These are phyloP conservation scores for Thamnophis elegans DNA, from an alignment of 2,797 vertebrate genomes.

Conservation along the genomic window DNA sequence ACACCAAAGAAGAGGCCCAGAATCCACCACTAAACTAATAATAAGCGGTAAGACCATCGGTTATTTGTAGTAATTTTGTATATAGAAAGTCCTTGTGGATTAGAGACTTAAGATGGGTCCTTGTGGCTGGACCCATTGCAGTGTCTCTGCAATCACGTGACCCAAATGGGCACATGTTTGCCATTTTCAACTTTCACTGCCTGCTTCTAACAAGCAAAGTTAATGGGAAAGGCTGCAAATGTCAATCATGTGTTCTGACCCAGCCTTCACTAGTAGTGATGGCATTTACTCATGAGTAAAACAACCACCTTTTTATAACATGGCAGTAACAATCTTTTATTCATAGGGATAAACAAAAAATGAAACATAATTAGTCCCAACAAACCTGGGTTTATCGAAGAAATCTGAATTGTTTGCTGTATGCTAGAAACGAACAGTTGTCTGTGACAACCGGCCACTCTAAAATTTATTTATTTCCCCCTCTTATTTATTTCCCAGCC, in stretches of 20 bases:
- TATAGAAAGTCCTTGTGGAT: background rate
- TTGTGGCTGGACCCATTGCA: background rate
- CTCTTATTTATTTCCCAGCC: too few species aligned
- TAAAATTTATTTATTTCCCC: too few species aligned
- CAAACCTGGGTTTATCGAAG: too few species aligned
- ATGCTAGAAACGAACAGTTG: too few species aligned
- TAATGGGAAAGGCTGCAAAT: background rate
- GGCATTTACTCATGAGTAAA: too few species aligned
- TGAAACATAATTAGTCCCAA: too few species aligned
- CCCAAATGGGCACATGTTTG: background rate
- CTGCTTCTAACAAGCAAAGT: background rate
- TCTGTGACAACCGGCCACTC: too few species aligned
- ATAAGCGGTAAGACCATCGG: constrained; percentile 22
- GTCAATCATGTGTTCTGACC: background rate
- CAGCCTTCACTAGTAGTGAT: too few species aligned
- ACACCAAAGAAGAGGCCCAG: background rate
- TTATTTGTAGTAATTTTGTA: constrained; percentile 30
- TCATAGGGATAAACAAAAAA: too few species aligned
- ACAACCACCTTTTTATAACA: too few species aligned
- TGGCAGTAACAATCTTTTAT: too few species aligned
- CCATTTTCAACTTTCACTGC: background rate
- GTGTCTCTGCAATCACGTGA: background rate
- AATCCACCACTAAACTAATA: constrained; percentile 8
- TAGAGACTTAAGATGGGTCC: background rate
- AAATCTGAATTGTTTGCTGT: too few species aligned